These are phyloP conservation scores for Paracentrotus lividus DNA, from an alignment of 53 echinoderm and acorn worm genomes.

Conservation along the genomic window DNA sequence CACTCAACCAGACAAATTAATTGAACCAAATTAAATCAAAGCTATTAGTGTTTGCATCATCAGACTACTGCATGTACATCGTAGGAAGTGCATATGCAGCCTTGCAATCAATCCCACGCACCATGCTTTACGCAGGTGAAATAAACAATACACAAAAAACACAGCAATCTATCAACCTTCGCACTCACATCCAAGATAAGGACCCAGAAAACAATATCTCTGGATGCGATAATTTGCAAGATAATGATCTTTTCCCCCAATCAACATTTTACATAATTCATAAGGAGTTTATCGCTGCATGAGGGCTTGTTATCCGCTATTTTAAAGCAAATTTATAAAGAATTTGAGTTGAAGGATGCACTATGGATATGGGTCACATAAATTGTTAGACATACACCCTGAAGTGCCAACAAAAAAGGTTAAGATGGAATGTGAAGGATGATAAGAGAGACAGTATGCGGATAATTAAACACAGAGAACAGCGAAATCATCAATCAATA, in stretches of 20 bases:
- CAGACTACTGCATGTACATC: neutral
- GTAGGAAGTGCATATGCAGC: neutral
- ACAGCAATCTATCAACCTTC: neutral
- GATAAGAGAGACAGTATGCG: too few relatives aligned
- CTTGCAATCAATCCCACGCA: neutral
- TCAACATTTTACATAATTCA: slow-evolving; percentile 15
- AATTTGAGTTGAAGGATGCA: neutral
- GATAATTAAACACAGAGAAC: too few relatives aligned
- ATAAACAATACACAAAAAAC: neutral
- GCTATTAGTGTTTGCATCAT: neutral
- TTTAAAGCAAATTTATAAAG: neutral
- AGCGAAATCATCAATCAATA: too few relatives aligned
- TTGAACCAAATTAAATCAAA: neutral
- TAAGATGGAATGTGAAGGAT: neutral
- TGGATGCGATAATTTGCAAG: neutral
- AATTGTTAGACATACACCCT: neutral
- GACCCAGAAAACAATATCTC: neutral
- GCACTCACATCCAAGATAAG: neutral
- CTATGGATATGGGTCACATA: neutral
- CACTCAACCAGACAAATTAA: neutral
- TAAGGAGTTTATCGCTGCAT: neutral
- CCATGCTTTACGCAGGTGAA: slow-evolving; percentile 39
- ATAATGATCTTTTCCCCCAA: slow-evolving; percentile 1
- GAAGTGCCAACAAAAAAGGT: neutral
- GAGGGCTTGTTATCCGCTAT: neutral